Evolutionary conservation across 2,888 invertebrate genomes (phyloP).

Genomic region (Ophraella communa): DNA sequence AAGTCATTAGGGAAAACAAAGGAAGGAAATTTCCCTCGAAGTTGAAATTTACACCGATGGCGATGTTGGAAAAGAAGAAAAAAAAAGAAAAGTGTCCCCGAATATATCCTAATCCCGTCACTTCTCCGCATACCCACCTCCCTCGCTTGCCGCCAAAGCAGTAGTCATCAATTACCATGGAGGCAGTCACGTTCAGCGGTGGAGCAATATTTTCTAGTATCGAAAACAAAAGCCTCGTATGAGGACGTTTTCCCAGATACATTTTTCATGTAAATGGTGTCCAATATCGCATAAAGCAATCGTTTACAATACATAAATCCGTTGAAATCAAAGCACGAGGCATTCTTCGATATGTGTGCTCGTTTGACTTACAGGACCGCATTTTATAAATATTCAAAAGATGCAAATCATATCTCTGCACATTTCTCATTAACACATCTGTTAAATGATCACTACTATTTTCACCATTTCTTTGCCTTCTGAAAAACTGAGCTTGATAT

Average conservation of each 20-base stretch:
- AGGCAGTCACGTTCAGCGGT: slow-evolving; percentile 59
- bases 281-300: slow-evolving; percentile 63
- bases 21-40: slow-evolving; percentile 5
- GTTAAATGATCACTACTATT: too few species aligned
- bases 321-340: slow-evolving; percentile 60
- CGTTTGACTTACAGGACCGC: slow-evolving; percentile 54
- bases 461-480: too few species aligned
- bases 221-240: slow-evolving; percentile 61
- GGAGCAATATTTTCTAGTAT: slow-evolving; percentile 61
- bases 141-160: slow-evolving; percentile 40
- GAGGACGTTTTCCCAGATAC: slow-evolving; percentile 60
- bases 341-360: slow-evolving; percentile 51
- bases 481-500: too few species aligned
- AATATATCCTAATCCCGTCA: slow-evolving; percentile 37
- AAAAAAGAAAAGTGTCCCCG: slow-evolving; percentile 37
- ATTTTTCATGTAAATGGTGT: slow-evolving; percentile 64
- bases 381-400: slow-evolving; percentile 10
- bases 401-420: neutral
- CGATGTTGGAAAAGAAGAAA: too few species aligned
- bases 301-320: slow-evolving; percentile 64
- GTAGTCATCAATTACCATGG: slow-evolving; percentile 59
- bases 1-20: slow-evolving; percentile 7
- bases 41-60: slow-evolving; percentile 21
- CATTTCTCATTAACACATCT: too few species aligned
- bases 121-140: slow-evolving; percentile 31